phyloP scores from a whole-genome alignment of 2,113 vertebrate species.

The Nibea coibor region DNA sequence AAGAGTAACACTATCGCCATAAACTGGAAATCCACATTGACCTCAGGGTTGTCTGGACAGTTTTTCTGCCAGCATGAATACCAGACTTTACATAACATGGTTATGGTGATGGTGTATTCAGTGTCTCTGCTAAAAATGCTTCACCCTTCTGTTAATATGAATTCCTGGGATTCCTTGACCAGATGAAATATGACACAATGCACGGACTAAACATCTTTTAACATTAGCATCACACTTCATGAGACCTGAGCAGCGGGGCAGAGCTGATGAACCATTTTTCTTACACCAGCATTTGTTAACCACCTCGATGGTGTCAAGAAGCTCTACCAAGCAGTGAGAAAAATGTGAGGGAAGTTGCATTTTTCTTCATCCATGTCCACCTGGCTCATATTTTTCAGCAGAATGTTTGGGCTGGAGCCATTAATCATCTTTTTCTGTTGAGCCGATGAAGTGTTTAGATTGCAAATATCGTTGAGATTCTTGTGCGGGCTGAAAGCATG shows the following conservation, averaged over 20 bases:
- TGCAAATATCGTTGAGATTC: constrained; percentile 35
- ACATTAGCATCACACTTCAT: constrained; percentile 8
- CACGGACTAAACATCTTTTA: not conserved
- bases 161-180: not conserved
- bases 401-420: not conserved
- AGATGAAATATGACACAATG: constrained; percentile 7
- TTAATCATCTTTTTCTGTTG: constrained; percentile 40
- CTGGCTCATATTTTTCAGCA: constrained; percentile 47
- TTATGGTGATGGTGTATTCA: not conserved
- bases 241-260: not conserved
- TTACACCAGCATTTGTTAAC: constrained; percentile 1
- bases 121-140: not conserved
- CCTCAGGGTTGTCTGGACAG: not conserved
- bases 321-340: not conserved
- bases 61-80: not conserved
- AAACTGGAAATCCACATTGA: not conserved
- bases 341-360: constrained; percentile 1
- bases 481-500: not conserved
- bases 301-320: not conserved
- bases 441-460: constrained; percentile 47
- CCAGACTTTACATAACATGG: constrained; percentile 1
- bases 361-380: constrained; percentile 56
- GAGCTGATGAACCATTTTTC: constrained; percentile 3
- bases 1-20: not conserved
- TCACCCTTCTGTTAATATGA: not conserved